Conservation (phyloP, 2,888 invertebrate species). For the Sinhomidia bicolor region DNA sequence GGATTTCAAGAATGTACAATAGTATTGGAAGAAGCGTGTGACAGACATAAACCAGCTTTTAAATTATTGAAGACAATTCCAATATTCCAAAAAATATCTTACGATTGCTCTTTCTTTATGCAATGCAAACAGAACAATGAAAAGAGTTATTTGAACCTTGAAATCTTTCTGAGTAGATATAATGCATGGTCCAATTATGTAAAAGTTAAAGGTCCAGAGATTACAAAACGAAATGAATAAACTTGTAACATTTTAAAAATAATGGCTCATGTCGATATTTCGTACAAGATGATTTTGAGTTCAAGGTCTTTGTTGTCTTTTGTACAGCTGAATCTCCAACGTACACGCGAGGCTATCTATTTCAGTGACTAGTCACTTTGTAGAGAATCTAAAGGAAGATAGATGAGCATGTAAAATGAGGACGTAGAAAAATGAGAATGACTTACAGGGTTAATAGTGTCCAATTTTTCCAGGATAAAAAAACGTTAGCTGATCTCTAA, state of each 20-base stretch:
- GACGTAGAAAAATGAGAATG: constrained; percentile 74
- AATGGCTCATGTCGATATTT: not conserved
- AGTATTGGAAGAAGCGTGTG: constrained; percentile 37
- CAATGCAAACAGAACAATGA: not conserved
- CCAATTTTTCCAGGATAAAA: constrained; percentile 65
- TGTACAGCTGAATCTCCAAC: not conserved
- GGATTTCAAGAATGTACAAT: constrained; percentile 53
- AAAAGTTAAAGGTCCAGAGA: not conserved
- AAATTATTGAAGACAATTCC: constrained; percentile 66
- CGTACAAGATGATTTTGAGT: not conserved
- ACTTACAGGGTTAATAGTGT: constrained; percentile 67
- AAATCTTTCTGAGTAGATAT: not conserved
- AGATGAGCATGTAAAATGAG: not conserved
- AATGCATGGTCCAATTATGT: not conserved
- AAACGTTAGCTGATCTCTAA: constrained; percentile 7
- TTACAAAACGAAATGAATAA: not conserved
- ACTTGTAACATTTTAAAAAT: too few relatives aligned
- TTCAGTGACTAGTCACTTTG: not conserved
- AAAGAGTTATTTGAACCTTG: not conserved
- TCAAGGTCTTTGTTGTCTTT: constrained; percentile 5
- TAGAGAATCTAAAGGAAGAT: not conserved
- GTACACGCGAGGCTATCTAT: not conserved
- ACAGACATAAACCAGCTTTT: constrained; percentile 61
- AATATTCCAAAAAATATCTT: not conserved
- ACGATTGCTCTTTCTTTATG: not conserved